Conservation (phyloP, 2,113 vertebrate genomes). For the Salvelinus fontinalis region DNA sequence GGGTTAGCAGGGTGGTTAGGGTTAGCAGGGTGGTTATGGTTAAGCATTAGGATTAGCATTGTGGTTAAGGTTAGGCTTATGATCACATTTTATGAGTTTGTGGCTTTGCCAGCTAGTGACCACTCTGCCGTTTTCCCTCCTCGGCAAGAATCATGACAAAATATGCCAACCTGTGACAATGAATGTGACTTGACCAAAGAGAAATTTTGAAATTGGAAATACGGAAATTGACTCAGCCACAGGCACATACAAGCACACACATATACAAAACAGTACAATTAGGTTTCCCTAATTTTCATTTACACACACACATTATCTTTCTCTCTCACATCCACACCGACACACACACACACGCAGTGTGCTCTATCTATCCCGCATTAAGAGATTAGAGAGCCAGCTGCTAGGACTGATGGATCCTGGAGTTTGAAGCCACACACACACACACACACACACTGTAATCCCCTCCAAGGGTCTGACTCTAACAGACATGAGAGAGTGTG, state of each 20-base stretch:
- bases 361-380: slow-evolving; percentile 40
- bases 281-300: neutral
- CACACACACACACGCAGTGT: slow-evolving; percentile 13
- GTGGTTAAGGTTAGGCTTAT: too few species aligned
- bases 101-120: too few species aligned
- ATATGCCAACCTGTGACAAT: too few species aligned
- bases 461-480: slow-evolving; percentile 14
- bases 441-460: slow-evolving; percentile 17
- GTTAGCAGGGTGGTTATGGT: too few species aligned
- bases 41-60: too few species aligned
- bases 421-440: neutral
- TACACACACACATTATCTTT: neutral
- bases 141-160: too few species aligned
- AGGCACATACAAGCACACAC: neutral
- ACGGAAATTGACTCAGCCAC: neutral
- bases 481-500: neutral
- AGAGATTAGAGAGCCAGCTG: slow-evolving; percentile 62
- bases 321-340: neutral
- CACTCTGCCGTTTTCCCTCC: too few species aligned
- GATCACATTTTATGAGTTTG: too few species aligned
- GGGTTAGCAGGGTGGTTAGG: too few species aligned
- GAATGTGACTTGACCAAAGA: too few species aligned
- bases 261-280: neutral
- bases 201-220: too few species aligned
- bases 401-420: slow-evolving; percentile 23